A percentile compares a stretch with the other conserved stretches of the same genome.
Evolutionary conservation across 1,140 invertebrate species (phyloP).

Genomic region (Nephotettix cincticeps): DNA sequence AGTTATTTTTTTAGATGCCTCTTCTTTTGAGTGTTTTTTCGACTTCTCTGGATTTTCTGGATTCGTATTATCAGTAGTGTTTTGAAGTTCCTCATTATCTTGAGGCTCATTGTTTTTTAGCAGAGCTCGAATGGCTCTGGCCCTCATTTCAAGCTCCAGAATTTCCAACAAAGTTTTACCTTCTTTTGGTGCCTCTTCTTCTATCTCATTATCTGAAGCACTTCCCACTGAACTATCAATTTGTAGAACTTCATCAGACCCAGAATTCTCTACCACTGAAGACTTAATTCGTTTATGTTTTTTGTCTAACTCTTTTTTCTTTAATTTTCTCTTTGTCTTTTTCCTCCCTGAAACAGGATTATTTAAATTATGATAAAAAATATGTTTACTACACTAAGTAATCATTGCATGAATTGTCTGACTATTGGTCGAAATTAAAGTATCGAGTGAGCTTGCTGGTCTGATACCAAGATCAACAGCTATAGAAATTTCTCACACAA

Average conservation of each 20-base stretch:
- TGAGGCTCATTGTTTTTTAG: constrained; percentile 23
- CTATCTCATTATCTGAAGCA: background rate
- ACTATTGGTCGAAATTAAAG: too few species aligned
- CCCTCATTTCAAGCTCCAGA: constrained; percentile 56
- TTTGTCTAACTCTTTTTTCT: constrained; percentile 11
- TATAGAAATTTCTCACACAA: too few species aligned
- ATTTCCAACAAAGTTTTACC: constrained; percentile 54
- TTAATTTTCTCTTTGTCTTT: constrained; percentile 4
- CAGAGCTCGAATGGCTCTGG: constrained; percentile 54
- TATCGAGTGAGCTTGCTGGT: too few species aligned
- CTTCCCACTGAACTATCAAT: background rate
- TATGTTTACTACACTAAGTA: too few species aligned
- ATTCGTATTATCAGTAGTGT: constrained; percentile 2
- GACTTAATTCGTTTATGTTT: background rate
- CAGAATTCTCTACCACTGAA: too few species aligned
- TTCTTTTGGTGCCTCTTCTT: constrained; percentile 36
- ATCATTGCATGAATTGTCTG: too few species aligned
- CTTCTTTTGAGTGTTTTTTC: constrained; percentile 6
- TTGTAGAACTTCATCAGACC: background rate
- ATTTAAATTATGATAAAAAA: too few species aligned
- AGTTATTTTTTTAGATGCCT: background rate
- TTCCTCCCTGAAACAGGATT: constrained; percentile 7
- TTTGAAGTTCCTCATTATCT: constrained; percentile 24
- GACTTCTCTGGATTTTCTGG: background rate
- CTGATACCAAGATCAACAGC: too few species aligned